These are phyloP conservation scores for Trididemnum nubilum DNA, from an alignment of 23 tunicate genomes.

Conservation along the genomic window DNA sequence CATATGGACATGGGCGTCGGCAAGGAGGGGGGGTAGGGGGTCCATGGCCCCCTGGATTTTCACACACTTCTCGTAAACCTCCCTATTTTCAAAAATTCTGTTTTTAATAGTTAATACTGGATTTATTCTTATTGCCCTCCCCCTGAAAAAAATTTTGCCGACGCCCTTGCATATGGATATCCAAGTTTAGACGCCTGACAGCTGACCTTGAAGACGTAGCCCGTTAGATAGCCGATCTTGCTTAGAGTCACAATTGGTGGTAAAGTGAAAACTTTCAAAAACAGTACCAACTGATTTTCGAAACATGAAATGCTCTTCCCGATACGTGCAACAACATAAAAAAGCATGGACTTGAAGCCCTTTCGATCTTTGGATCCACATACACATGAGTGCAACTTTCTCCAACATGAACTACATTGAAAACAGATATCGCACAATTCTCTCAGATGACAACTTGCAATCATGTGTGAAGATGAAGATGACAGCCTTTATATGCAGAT, in stretches of 20 bases:
- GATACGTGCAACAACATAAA: background rate
- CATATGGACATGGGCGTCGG: too few species aligned
- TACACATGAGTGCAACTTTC: conserved; percentile 37
- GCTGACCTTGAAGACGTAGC: conserved; percentile 48
- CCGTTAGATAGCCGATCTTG: conserved; percentile 39
- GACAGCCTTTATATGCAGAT: background rate
- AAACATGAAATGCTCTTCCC: conserved; percentile 38
- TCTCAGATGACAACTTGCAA: conserved; percentile 34
- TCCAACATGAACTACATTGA: conserved; percentile 36
- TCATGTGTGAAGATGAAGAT: conserved; percentile 35
- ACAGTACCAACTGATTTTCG: conserved; percentile 31
- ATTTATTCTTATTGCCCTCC: too few species aligned
- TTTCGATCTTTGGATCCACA: conserved; percentile 35
- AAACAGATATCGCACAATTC: conserved; percentile 27
- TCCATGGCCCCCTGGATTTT: too few species aligned
- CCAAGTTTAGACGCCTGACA: conserved; percentile 42
- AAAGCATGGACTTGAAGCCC: conserved; percentile 14
- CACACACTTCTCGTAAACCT: too few species aligned
- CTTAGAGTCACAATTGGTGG: conserved; percentile 35
- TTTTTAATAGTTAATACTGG: too few species aligned
- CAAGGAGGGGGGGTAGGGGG: too few species aligned
- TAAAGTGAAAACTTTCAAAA: conserved; percentile 34
- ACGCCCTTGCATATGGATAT: conserved; percentile 34
- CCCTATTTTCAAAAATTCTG: too few species aligned
- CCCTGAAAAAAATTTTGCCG: too few species aligned